Base-by-base conservation (phyloP, 2,797 vertebrate species). In the Glossophaga mutica region DNA sequence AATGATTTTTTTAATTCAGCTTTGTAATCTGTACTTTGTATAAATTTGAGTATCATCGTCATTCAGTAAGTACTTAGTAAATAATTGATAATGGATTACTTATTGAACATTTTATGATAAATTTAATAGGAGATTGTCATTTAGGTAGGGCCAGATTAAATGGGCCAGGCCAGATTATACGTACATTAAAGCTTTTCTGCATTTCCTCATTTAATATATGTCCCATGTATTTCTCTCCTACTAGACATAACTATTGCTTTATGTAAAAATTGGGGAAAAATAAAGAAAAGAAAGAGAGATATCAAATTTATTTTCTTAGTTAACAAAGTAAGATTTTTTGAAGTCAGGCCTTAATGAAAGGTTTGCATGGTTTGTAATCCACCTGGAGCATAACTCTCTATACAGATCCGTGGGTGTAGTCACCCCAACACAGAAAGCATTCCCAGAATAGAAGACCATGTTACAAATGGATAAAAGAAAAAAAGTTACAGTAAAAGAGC, bases 401-500 rank as follows among this genome's bases (percentile, higher is more conserved):
- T 39, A 24, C 10, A 39, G 19, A 39, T 87, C 2, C 4, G 2
- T 29, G 2, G 5, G 0, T 55, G 0, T 46, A 48, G 48, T 32
- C 8, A 79, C 0, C 2, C 2, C 0, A 10, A 6, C 3, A 59
- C 0, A 50, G 48, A 87, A 71, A 73, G 3, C 6, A 11, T 87
- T 46, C 29, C 4, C 29, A 12, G 70, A 87, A 34, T 11, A 78
- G 62, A 32, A 71, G 9, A n/a, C 65, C n/a, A 57, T 42, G 46
- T 1, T 14, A 12, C 50, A 67, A 34, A 55, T 18, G 24, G 22
- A 62, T 83, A 37, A 62, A 55, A 48, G 44, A 59, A 50, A 78
- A 78, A 39, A 77, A 26, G 0, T 32, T 86, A 19, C 2, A 37
- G 21, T 37, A 22, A 19, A 90, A 50, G 12, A 44, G 0, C 3